Evolutionary conservation across 2,888 invertebrate genomes (phyloP).

Genomic region (Chrysomela aeneicollis): DNA sequence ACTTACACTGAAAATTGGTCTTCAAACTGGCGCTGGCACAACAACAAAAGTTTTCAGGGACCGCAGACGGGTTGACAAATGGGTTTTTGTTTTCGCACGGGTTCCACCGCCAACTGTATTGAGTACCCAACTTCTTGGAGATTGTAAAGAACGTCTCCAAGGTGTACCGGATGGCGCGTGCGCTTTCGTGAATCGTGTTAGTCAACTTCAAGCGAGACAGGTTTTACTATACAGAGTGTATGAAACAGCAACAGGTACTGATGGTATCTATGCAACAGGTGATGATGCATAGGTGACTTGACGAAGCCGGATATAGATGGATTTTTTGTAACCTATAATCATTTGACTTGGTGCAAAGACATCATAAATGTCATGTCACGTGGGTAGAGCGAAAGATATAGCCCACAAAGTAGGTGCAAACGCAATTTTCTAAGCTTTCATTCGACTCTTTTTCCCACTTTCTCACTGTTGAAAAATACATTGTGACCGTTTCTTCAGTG

Average conservation of each 20-base stretch:
- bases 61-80: conserved; percentile 35
- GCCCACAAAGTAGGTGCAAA: too few species aligned
- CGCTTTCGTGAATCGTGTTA: conserved; percentile 52
- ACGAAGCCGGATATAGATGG: not conserved
- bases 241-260: conserved; percentile 17
- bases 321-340: conserved; percentile 3
- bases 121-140: conserved; percentile 46
- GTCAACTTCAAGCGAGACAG: conserved; percentile 56
- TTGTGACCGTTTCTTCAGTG: too few species aligned
- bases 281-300: not conserved
- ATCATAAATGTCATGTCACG: too few species aligned
- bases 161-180: conserved; percentile 54
- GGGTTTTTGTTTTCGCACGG: conserved; percentile 55
- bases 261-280: conserved; percentile 3
- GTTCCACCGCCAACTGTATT: conserved; percentile 26
- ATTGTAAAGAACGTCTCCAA: conserved; percentile 55
- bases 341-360: too few species aligned
- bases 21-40: not conserved
- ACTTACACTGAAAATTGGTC: too few species aligned
- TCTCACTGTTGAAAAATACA: too few species aligned
- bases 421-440: too few species aligned
- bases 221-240: conserved; percentile 58
- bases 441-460: too few species aligned
- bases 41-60: conserved; percentile 18
- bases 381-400: too few species aligned